Percentiles rank a stretch among this genome's conserved stretches.
Conservation (phyloP, 2,113 vertebrate genomes). For the Gambusia affinis region DNA sequence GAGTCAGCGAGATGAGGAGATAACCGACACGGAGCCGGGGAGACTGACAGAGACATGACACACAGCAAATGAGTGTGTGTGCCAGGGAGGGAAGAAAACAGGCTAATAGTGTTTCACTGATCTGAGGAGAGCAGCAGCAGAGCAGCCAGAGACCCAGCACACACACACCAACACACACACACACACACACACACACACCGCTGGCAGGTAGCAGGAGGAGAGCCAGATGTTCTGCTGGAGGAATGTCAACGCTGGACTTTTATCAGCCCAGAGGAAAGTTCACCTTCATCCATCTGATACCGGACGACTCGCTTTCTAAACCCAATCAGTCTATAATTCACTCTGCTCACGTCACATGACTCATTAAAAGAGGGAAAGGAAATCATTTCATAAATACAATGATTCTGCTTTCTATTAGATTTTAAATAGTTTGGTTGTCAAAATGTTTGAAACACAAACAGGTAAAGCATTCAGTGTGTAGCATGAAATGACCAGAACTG, state of each 20-base stretch:
- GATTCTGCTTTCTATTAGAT: too few relatives aligned
- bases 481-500: too few relatives aligned
- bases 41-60: constrained; percentile 50
- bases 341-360: neutral
- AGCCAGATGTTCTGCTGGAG: constrained; percentile 53
- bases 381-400: too few relatives aligned
- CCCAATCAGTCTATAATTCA: neutral
- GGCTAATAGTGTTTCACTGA: constrained; percentile 39
- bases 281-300: constrained; percentile 26
- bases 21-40: constrained; percentile 10
- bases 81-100: constrained; percentile 14
- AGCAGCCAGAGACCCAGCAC: constrained; percentile 28
- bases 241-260: constrained; percentile 27
- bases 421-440: too few relatives aligned
- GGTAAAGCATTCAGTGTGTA: too few relatives aligned
- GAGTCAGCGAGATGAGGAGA: constrained; percentile 45
- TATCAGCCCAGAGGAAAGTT: constrained; percentile 26
- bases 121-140: constrained; percentile 39
- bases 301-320: constrained; percentile 7
- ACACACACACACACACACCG: constrained; percentile 17
- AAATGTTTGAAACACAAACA: too few relatives aligned
- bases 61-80: constrained; percentile 24
- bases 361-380: neutral
- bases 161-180: constrained; percentile 9
- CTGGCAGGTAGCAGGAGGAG: constrained; percentile 51